A percentile compares a stretch with the other conserved stretches of the same genome.
These are phyloP conservation scores for Oscheius myriophilus DNA, from an alignment of 2,888 invertebrate genomes.

Conservation along the genomic window DNA sequence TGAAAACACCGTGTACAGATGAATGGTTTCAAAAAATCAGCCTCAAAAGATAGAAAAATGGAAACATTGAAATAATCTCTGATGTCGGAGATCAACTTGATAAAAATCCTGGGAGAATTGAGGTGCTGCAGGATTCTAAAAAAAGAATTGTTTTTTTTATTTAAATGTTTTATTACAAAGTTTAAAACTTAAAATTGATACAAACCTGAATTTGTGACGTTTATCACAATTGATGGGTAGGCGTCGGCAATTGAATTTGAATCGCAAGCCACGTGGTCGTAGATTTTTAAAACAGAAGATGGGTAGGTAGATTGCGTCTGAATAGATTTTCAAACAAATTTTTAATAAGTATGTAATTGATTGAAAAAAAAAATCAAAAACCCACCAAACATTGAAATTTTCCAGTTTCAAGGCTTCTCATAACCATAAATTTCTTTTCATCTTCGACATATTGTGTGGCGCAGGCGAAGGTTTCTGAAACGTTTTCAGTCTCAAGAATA, in stretches of 20 bases:
- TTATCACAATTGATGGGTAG: slow-evolving; percentile 33
- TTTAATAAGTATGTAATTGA: not conserved
- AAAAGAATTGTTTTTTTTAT: too few relatives aligned
- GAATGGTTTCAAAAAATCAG: too few relatives aligned
- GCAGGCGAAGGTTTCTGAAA: slow-evolving; percentile 42
- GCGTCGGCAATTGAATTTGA: slow-evolving; percentile 38
- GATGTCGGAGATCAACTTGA: too few relatives aligned
- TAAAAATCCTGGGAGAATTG: too few relatives aligned
- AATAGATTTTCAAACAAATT: not conserved
- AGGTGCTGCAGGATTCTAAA: too few relatives aligned
- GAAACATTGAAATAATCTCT: too few relatives aligned
- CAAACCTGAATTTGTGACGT: slow-evolving; percentile 42
- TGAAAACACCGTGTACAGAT: too few relatives aligned
- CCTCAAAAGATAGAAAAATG: too few relatives aligned
- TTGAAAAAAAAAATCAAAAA: not conserved
- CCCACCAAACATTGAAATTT: slow-evolving; percentile 42
- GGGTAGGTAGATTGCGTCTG: slow-evolving; percentile 39
- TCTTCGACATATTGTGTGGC: slow-evolving; percentile 37
- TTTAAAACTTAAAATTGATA: too few relatives aligned
- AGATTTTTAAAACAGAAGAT: slow-evolving; percentile 36
- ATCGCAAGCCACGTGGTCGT: slow-evolving; percentile 45
- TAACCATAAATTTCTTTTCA: slow-evolving; percentile 37
- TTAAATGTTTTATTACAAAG: too few relatives aligned
- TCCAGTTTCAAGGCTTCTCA: slow-evolving; percentile 32
- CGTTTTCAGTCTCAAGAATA: not conserved